Evolutionary conservation across 2,113 vertebrate species (phyloP), one percentile per base, ranked within the genome.

Genomic region (Lamprotornis superbus): DNA sequence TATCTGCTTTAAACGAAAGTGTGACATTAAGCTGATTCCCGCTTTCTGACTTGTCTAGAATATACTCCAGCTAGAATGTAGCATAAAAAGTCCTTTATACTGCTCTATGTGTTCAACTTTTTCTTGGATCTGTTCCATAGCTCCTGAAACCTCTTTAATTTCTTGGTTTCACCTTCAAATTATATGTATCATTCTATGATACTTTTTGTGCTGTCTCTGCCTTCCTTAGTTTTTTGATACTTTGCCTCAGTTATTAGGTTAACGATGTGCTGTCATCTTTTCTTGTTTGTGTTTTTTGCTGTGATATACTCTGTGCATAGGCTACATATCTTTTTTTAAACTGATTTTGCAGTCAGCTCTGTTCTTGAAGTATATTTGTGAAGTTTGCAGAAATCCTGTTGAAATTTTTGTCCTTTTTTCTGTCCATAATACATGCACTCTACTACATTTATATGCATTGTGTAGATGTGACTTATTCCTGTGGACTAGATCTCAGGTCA

Each of bases 141-240:
- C n/a, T 87, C 52, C 64, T 85, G 67, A 82, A 55, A 11, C 24
- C 17, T 75, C 11, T 82, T 15, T 49, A 81, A 71, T 61, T 83
- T 90, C 64, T 71, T 75, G 65, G 61, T 64, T 91, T 91, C 50
- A 47, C 91, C 89, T 87, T 87, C 87, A 73, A 49, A 64, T 84
- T 27, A 49, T 79, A 18, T 1, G 8, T 74, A 39, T 89, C 13
- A 5, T 52, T 79, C 44, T 27, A 1, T 70, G 75, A 50, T 83
- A 60, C 25, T 71, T 94, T 33, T 77, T 1, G 0, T 57, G 68
- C 69, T 82, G 49, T 80, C 27, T 31, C 56, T 42, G 12, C 28
- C 21, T 79, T 16, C 33, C 12, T 79, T 80, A 3, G 0, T 50
- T 86, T 94, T 90, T 75, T 92, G 80, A 78, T 71, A 61, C 44